Evolutionary conservation across 1,140 invertebrate genomes (phyloP).

Genomic region (Drosophila simulans): DNA sequence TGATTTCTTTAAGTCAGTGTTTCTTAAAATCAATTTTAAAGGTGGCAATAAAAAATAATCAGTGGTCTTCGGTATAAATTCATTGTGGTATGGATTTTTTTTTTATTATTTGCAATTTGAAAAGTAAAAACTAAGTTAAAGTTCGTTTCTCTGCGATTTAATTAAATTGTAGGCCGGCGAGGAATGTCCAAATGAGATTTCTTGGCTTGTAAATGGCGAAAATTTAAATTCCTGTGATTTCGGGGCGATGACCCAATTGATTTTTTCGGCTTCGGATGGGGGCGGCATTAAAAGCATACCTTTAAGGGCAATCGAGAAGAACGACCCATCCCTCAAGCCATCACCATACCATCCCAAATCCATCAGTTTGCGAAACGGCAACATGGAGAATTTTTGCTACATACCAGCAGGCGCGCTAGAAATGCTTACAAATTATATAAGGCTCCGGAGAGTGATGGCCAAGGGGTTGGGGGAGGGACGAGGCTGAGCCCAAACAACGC

Average conservation of each 20-base stretch:
- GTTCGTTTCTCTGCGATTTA: neutral
- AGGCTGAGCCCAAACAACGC: slow-evolving; percentile 70
- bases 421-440: slow-evolving; percentile 79
- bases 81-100: no score
- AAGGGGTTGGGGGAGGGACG: neutral
- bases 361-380: slow-evolving; percentile 55
- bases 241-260: slow-evolving; percentile 45
- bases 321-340: slow-evolving; percentile 6
- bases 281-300: slow-evolving; percentile 50
- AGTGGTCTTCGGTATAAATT: no score
- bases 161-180: slow-evolving; percentile 5
- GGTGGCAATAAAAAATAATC: no score
- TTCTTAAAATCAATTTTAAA: no score
- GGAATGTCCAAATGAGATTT: neutral
- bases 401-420: slow-evolving; percentile 68
- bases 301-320: slow-evolving; percentile 28
- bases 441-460: neutral
- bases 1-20: no score
- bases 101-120: no score
- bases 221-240: slow-evolving; percentile 32
- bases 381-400: slow-evolving; percentile 69
- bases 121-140: neutral
- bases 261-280: slow-evolving; percentile 38
- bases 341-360: neutral
- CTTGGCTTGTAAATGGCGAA: slow-evolving; percentile 2